phyloP scores from a whole-genome alignment of 2,113 vertebrate genomes.

The Cyprinus carpio region DNA sequence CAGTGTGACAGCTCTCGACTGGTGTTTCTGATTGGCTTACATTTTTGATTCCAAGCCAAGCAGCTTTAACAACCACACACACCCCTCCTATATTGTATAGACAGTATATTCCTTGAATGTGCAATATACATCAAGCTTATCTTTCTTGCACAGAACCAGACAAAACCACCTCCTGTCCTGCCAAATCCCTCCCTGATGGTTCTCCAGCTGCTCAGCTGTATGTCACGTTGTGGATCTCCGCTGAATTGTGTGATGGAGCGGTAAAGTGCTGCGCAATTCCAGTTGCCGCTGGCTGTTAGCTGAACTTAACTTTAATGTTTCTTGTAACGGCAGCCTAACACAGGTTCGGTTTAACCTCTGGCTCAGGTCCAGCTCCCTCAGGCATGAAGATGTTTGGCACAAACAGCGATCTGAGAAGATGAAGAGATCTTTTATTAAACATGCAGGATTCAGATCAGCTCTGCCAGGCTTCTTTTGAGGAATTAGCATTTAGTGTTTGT shows the following conservation, averaged over 20 bases:
- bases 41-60: background rate
- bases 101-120: background rate
- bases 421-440: slow-evolving; percentile 39
- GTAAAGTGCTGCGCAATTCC: slow-evolving; percentile 30
- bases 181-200: slow-evolving; percentile 3
- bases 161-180: slow-evolving; percentile 17
- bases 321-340: slow-evolving; percentile 33
- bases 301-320: slow-evolving; percentile 42
- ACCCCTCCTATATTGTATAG: background rate
- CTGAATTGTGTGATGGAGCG: slow-evolving; percentile 29
- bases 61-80: background rate
- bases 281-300: slow-evolving; percentile 35
- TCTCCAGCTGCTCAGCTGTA: background rate
- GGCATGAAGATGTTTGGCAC: slow-evolving; percentile 29
- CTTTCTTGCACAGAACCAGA: background rate
- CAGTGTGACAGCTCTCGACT: background rate
- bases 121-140: background rate
- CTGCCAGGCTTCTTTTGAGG: slow-evolving; percentile 27
- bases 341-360: slow-evolving; percentile 42
- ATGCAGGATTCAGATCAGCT: slow-evolving; percentile 28
- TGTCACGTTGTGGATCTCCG: background rate
- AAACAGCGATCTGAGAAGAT: slow-evolving; percentile 24
- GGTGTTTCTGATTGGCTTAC: background rate
- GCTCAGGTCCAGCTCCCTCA: slow-evolving; percentile 41
- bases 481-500: slow-evolving; percentile 23